Evolutionary conservation across 2,113 vertebrate species (phyloP).

Genomic region (Telmatochromis bifrenatus): DNA sequence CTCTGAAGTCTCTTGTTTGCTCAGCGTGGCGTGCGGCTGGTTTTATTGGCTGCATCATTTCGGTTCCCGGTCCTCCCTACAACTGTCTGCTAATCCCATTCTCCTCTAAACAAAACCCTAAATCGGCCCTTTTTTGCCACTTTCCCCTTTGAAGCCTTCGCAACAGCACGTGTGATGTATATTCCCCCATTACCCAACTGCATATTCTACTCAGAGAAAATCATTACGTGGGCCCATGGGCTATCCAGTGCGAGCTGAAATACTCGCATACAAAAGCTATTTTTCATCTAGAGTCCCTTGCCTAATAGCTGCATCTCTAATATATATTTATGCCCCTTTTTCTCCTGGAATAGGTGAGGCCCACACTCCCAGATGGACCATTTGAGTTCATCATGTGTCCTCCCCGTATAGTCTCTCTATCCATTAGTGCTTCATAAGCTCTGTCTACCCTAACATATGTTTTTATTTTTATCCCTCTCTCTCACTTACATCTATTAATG

Average conservation of each 20-base stretch:
- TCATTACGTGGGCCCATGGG: conserved; percentile 31
- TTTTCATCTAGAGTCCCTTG: conserved; percentile 24
- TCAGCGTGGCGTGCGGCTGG: background rate
- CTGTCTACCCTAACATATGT: conserved; percentile 45
- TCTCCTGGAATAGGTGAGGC: conserved; percentile 14
- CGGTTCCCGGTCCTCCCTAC: background rate
- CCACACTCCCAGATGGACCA: conserved; percentile 32
- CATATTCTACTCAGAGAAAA: conserved; percentile 1
- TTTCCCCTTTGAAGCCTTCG: background rate
- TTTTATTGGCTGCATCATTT: conserved; percentile 8
- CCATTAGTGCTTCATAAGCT: conserved; percentile 34
- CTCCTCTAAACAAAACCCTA: background rate
- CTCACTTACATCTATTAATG: conserved; percentile 46
- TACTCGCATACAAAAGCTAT: background rate
- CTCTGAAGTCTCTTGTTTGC: conserved; percentile 49
- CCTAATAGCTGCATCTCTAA: conserved; percentile 10
- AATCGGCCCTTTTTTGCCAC: background rate
- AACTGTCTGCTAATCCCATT: background rate
- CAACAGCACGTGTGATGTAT: background rate
- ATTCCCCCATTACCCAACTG: background rate
- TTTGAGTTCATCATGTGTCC: conserved; percentile 49
- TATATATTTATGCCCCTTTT: conserved; percentile 10
- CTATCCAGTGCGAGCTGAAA: background rate
- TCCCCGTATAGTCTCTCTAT: conserved; percentile 20
- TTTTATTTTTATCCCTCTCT: conserved; percentile 44